Evolutionary conservation across 2,113 vertebrate genomes (phyloP), one percentile per base, ranked within the genome.

Genomic region (Ramphastos sulfuratus): DNA sequence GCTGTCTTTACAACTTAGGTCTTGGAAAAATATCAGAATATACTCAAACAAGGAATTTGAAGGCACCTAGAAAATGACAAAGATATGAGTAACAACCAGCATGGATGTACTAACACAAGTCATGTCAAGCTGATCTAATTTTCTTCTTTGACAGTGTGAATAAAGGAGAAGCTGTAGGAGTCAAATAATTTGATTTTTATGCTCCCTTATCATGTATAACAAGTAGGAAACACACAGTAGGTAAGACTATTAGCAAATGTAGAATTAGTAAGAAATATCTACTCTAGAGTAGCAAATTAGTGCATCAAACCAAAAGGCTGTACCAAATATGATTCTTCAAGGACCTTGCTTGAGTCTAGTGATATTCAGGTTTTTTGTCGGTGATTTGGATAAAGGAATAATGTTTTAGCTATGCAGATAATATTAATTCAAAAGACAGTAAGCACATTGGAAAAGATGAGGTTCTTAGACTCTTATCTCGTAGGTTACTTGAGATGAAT

Each of bases 91-190:
- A 94, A 87, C 20, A 73, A 6, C 15, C 16, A 61, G 17, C 65
- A 58, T 58, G 48, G 21, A 79, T 75, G 31, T 82, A 60, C 70
- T 20, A 67, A 46, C 48, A 28, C 52, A 86, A 74, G 33, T 54
- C 23, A n/a, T 39, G 46, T 76, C 74, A 91, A 87, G 55, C 30
- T 84, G 50, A 85, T 95, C 69, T 87, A 48, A 82, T 89, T 91
- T 95, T 91, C 39, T 89, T 85, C 66, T 78, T 59, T 82, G 82
- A 82, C 44, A 89, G 15, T 21, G 10, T 91, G 79, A 95, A 82
- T 76, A 87, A 89, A 30, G 21, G 10, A 79, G 35, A 92, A 82
- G 30, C 10, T 69, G 59, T 86, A 69, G 33, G 64, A 92, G 33
- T 87, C 13, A 94, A 88, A 80, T 60, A 74, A 89, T 72, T 78